Evolutionary conservation across 2,797 vertebrate species (phyloP), one percentile per base, ranked within the genome.

Genomic region (Acanthurus leucopareius): DNA sequence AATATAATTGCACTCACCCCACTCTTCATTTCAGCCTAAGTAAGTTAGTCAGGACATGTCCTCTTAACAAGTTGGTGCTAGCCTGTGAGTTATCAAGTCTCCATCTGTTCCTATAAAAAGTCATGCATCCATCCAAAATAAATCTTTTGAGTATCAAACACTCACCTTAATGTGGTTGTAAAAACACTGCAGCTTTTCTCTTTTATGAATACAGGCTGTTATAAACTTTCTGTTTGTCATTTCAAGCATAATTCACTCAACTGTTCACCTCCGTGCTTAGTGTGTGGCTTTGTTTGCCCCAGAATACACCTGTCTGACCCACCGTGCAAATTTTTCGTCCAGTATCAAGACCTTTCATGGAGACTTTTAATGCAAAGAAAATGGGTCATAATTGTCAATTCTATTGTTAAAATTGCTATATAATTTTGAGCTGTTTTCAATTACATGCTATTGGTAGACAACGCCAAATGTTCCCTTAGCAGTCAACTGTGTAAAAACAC

Each of bases 11-110:
- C 25, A 83, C 42, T 62, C 60, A 25, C 56, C 65, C 51, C 59
- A 28, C 49, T 74, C 48, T 62, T 69, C 42, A 28, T 61, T 75
- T 77, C 38, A 57, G 54, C 42, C 77, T 28, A 49, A 25, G 54
- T 73, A 17, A 54, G 63, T 68, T 64, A 70, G 69, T 80, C 17
- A 1, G 62, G 47, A 42, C 66, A 42, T 61, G 69, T 79, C 75
- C 48, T 76, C 54, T 48, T n/a, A 63, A 66, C 84, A 80, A 71
- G 79, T 81, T 69, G 25, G 53, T 70, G 52, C 83, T 67, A 52
- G 85, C 56, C 56, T 65, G 54, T 48, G 15, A 80, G 56, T 73
- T 57, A 79, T 59, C 73, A 80, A 65, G 77, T 71, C 70, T 61
- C 42, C 62, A 74, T 85, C 71, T 79, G 47, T 56, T 74, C 25